Percentiles rank a stretch among this genome's conserved stretches.
Evolutionary conservation across 2,888 invertebrate genomes (phyloP).

Genomic region (Tiliacea citrago): DNA sequence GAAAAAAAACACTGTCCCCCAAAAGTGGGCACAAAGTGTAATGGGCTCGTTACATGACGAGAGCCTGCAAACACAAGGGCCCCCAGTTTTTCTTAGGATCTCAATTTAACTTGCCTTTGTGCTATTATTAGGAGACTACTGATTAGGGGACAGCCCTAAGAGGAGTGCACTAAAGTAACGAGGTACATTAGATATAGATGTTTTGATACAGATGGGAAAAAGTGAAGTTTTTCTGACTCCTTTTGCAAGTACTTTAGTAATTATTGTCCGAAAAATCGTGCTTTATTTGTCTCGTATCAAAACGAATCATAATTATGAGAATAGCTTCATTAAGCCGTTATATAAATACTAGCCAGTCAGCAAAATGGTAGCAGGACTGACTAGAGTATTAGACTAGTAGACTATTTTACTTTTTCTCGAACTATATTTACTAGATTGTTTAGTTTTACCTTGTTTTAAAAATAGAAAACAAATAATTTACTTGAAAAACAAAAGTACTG

Average conservation of each 20-base stretch:
- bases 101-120: conserved; percentile 80
- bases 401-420: background rate
- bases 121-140: conserved; percentile 58
- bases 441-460: too few relatives aligned
- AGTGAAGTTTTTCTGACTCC: too few relatives aligned
- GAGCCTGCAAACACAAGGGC: conserved; percentile 77
- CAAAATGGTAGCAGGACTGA: too few relatives aligned
- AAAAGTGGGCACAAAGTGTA: conserved; percentile 69
- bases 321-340: background rate
- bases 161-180: conserved; percentile 18
- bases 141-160: conserved; percentile 36
- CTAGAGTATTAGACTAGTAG: too few relatives aligned
- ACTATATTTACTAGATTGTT: too few relatives aligned
- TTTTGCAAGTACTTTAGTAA: background rate
- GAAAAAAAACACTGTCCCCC: conserved; percentile 12
- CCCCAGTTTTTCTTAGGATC: conserved; percentile 79
- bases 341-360: background rate
- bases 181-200: conserved; percentile 7
- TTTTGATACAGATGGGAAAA: conserved; percentile 15
- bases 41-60: conserved; percentile 77
- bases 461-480: too few relatives aligned
- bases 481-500: too few relatives aligned
- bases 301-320: background rate
- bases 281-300: background rate
- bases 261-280: background rate